A percentile compares a stretch with the other conserved stretches of the same genome.
phyloP scores from a whole-genome alignment of 2,888 invertebrate genomes.

The Slavum lentiscoides region DNA sequence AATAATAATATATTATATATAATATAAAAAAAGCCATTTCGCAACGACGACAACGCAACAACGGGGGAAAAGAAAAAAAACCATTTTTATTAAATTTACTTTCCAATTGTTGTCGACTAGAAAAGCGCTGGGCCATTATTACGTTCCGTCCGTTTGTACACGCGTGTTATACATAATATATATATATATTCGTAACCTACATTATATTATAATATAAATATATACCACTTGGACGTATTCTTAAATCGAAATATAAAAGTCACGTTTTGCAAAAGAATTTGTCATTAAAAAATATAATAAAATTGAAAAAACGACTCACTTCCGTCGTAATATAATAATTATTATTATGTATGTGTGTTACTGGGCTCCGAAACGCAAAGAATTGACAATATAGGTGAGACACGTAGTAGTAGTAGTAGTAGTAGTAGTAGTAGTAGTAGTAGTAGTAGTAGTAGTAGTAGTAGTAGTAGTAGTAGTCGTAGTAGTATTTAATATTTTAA shows the following conservation, averaged over 20 bases:
- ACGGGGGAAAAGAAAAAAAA: neutral
- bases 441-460: too few species aligned
- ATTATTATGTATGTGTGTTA: too few species aligned
- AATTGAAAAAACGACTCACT: neutral
- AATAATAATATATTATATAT: neutral
- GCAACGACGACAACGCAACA: neutral
- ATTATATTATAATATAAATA: neutral
- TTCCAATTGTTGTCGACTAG: slow-evolving; percentile 8
- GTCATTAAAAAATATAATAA: neutral
- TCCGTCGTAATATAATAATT: neutral
- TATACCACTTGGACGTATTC: too few species aligned
- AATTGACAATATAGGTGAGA: too few species aligned
- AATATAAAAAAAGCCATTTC: neutral
- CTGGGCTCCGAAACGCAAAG: too few species aligned
- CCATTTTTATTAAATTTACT: slow-evolving; percentile 19
- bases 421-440: too few species aligned
- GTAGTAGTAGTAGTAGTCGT: too few species aligned
- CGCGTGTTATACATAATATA: neutral
- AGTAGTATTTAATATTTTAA: too few species aligned
- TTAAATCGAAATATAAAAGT: neutral
- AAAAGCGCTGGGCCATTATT: neutral
- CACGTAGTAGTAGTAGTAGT: too few species aligned
- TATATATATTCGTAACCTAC: slow-evolving; percentile 3
- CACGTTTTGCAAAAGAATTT: slow-evolving; percentile 10
- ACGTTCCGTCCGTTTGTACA: neutral